Base-by-base conservation (phyloP, 2,888 invertebrate species). In the Imbricaverruca yamaguchii region DNA sequence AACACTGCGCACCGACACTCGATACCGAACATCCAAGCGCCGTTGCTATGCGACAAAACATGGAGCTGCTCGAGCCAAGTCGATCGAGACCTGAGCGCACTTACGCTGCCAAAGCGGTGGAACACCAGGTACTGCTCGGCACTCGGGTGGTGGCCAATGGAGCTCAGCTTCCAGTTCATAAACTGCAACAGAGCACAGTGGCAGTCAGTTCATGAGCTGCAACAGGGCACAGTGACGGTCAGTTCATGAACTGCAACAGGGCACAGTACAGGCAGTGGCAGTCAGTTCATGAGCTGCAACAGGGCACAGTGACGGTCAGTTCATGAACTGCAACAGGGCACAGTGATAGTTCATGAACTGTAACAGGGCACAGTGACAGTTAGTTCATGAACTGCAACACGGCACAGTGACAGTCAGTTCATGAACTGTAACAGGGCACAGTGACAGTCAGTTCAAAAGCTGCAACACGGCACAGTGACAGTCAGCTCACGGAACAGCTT, bases 51-150 rank as follows among this genome's bases (percentile, higher is more conserved):
- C 39, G 39, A 1, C 39, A 39, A 39, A 39, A 39, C 39, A 59
- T 7, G 59, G 12, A 59, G 59, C 59, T 59, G 7, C 59, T 59
- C 12, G 59, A 15, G 59, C 59, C 39, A 39, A 39, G 39, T 39
- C 39, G 39, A 39, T 39, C 39, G 39, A 15, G 15, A 59, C 1
- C 15, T 4, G 59, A 4, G 59, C 15, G 59, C 59, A 83, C 83
- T 82, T 82, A 83, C 95, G 88, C 93, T 93, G 87, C 95, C 96
- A 88, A 95, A 95, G 90, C 95, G 94, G 88, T 96, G 95, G 87
- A 94, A 93, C 85, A 94, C 91, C 84, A 96, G 90, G 87, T 94
- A 95, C 85, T 94, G 93, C 88, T 95, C 95, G 83, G 95, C 94
- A 3, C 94, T 93, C 84, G 94, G 94, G 82, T 93, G 93, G 88